Conservation (phyloP, 2,797 vertebrate species). For the Sandelia bainsii region DNA sequence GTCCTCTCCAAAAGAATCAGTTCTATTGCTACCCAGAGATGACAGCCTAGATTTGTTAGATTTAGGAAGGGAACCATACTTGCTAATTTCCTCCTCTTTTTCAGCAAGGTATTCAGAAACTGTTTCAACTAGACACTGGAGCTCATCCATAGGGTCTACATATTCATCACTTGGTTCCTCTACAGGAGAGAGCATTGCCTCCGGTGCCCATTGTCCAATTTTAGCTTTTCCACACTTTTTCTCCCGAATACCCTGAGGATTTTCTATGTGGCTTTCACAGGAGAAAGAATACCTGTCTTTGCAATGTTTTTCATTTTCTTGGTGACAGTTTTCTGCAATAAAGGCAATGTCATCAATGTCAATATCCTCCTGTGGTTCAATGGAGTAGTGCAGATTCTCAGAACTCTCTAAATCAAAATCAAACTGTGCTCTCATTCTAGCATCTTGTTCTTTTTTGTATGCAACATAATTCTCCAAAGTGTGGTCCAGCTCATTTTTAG, state of each 20-base stretch:
- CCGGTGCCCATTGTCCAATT: slow-evolving; percentile 77
- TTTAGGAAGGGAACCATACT: slow-evolving; percentile 89
- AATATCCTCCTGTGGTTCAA: slow-evolving; percentile 83
- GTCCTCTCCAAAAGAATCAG: slow-evolving; percentile 77
- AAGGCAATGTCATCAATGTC: slow-evolving; percentile 82
- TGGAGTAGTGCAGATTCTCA: slow-evolving; percentile 81
- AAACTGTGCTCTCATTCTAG: slow-evolving; percentile 59
- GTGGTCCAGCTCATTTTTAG: slow-evolving; percentile 79
- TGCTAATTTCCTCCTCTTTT: slow-evolving; percentile 98
- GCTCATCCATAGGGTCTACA: slow-evolving; percentile 93
- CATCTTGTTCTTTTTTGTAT: slow-evolving; percentile 80
- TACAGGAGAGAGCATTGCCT: slow-evolving; percentile 85
- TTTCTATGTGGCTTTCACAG: slow-evolving; percentile 65
- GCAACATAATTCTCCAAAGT: slow-evolving; percentile 82
- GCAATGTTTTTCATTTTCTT: slow-evolving; percentile 57
- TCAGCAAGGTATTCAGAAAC: slow-evolving; percentile 98
- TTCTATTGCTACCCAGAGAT: slow-evolving; percentile 76
- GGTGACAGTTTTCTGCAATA: slow-evolving; percentile 62
- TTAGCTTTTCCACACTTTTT: slow-evolving; percentile 77
- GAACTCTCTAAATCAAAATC: slow-evolving; percentile 87
- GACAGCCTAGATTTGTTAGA: slow-evolving; percentile 83
- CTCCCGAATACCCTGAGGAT: slow-evolving; percentile 67
- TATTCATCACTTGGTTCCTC: slow-evolving; percentile 90
- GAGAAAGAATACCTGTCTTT: slow-evolving; percentile 62
- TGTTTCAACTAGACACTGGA: slow-evolving; percentile 96